Evolutionary conservation across 2,797 vertebrate species (phyloP), one percentile per base, ranked within the genome.

Genomic region (Perodicticus potto): DNA sequence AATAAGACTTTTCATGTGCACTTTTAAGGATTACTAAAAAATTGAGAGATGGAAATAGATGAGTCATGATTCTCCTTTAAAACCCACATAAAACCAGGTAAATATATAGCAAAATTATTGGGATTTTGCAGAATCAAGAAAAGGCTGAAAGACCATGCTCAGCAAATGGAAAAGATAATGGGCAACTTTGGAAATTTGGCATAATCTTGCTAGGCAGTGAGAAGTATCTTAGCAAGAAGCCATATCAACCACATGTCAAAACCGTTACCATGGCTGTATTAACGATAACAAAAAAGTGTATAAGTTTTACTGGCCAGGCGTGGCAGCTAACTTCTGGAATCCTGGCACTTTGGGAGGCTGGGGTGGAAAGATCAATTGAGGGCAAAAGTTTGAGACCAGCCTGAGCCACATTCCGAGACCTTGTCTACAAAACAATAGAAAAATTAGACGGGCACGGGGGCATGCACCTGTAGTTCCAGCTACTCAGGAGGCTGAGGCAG

Each of bases 21-120:
- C 5, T 7, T 77, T 74, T 61, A 78, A 53, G 8, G 17, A 69
- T 65, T 84, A 19, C 4, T 29, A 80, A 73, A n/a, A 80, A 72
- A 8, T 57, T 83, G 63, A 78, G 25, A 93, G 34, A 69, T 29
- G 1, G 29, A 70, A 82, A 11, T 45, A 7, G 59, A 82, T 49
- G n/a, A 78, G 17, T 3, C 11, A 53, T 78, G 29, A 93, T 57
- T 84, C 29, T 73, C 80, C 2, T 59, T 72, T 81, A 73, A 88
- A 74, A 76, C 27, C 8, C 6, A 19, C 27, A 91, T 87, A 40
- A 91, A 91, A 84, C 49, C 22, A 23, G 49, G 37, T 65, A 94
- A 86, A 86, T 78, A 77, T 22, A 43, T 73, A 82, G 37, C 17
- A 70, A 83, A 94, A 27, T 86, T 82, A 89, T 10, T 49, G n/a